Evolutionary conservation across 2,113 vertebrate species (phyloP), one percentile per base, ranked within the genome.

Genomic region (Hylia prasina): DNA sequence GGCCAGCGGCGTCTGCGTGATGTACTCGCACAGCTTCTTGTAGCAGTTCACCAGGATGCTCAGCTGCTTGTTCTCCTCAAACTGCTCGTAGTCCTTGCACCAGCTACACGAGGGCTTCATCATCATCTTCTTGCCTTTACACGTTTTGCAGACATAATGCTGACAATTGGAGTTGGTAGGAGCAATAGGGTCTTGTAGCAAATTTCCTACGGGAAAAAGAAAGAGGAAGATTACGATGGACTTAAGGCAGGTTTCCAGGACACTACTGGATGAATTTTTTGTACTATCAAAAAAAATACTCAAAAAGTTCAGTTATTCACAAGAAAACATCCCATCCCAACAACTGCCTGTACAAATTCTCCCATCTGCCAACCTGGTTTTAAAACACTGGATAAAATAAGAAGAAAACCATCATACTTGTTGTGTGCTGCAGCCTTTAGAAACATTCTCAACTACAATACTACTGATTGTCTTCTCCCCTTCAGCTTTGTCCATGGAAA

Each of bases 101-200:
- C 99, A 99, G 97, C 98, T 98, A 97, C 99, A 99, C 2, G 99
- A 98, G 4, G 98, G 98, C 95, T 99, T 99, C 98, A 99, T 98
- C 98, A 98, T 98, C 99, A 99, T 99, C 98, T 99, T 99, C 97
- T 99, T 98, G 93, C 99, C 99, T 98, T 99, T 99, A 93, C 99
- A 99, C 72, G 96, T 97, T 97, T 98, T 98, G 98, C 99, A 99
- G 91, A 99, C 99, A 96, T 98, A 99, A 97, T 99, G 99, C 97
- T 99, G 99, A 96, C 99, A 99, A 53, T 99, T 98, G 78, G 99
- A 98, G 93, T 99, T 98, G 94, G 98, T 98, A 18, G 99, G 98
- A 97, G 99, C 99, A 76, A 99, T 98, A 31, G 99, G 99, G 96
- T 99, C 98, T 98, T 99, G 98, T 31, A 99, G 98, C 94, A 99